Evolutionary conservation across 2,797 vertebrate genomes (phyloP), one percentile per base, ranked within the genome.

Genomic region (Meriones psammophilus): DNA sequence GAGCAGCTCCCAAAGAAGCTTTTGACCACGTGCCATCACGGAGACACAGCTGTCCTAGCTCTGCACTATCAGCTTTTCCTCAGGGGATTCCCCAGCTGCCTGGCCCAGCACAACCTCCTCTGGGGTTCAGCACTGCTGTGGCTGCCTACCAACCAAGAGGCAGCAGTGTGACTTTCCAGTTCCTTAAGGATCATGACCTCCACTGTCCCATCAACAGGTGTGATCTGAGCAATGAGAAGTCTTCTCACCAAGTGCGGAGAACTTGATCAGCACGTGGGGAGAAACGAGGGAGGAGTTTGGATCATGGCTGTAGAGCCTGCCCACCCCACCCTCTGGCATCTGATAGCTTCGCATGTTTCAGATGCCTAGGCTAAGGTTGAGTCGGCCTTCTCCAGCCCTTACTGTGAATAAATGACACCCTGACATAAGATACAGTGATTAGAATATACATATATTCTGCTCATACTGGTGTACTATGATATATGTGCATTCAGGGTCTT

Each of bases 371-470:
- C 46, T 50, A 50, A 50, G 46, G 46, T 50, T 50, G 17, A 28
- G 46, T 39, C 24, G 3, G 3, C 36, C 8, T 56, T 28, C 9
- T 64, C 39, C 24, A 10, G 14, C 2, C 30, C 42, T 33, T 30
- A 10, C 7, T 24, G 12, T 62, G 64, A 4, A 10, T 14, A 10
- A 24, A 6, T 13, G 30, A 8, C 14, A 14, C 20, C 22, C n/a
- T 28, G 33, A 1, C 3, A 10, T 50, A 8, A 46, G 33, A 5
- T 24, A 26, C 14, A 68, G 15, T 4, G 18, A 7, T 4, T 3
- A 60, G 18, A 58, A 6, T 1, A 13, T 0, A 33, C 4, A 0
- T 7, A 1, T 20, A 68, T n/a, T 42, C 20, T 39, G 22, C 33
- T 36, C 8, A 17, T 42, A 10, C 0, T 64, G 69, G 8, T 22